phyloP scores from a whole-genome alignment of 2,113 vertebrate species.

The Hemichromis elongatus region DNA sequence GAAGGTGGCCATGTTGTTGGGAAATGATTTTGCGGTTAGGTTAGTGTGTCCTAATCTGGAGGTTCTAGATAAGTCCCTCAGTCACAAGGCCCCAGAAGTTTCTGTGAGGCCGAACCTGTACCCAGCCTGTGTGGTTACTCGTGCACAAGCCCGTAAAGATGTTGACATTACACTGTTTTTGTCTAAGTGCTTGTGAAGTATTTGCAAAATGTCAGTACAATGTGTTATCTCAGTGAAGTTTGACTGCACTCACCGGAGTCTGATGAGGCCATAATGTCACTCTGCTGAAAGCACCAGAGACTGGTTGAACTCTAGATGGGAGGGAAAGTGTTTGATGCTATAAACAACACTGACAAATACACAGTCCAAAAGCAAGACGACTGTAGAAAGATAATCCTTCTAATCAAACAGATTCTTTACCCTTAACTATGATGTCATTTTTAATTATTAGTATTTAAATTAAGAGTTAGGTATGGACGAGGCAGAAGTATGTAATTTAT shows the following conservation, averaged over 20 bases:
- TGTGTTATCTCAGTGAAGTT: not conserved
- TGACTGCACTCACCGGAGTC: not conserved
- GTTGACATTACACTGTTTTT: not conserved
- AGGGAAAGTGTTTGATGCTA: not conserved
- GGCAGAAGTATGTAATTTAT: too few relatives aligned
- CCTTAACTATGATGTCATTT: rapidly evolving
- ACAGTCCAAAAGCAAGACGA: not conserved
- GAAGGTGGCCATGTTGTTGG: rapidly evolving
- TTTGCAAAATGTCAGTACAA: rapidly evolving
- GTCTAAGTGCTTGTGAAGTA: not conserved
- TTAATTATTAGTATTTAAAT: too few relatives aligned
- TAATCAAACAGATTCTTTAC: not conserved
- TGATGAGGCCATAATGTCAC: not conserved
- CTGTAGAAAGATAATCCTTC: not conserved
- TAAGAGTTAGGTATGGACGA: too few relatives aligned
- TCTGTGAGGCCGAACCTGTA: rapidly evolving
- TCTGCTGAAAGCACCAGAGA: not conserved
- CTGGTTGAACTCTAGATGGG: not conserved
- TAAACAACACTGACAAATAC: not conserved
- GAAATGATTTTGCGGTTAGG: rapidly evolving
- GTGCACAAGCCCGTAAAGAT: rapidly evolving
- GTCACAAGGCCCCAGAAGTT: not conserved
- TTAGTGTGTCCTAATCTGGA: not conserved
- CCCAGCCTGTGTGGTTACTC: rapidly evolving
- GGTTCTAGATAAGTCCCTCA: not conserved